Conservation (phyloP, 2,888 invertebrate species). For the Stegophylla sp. region DNA sequence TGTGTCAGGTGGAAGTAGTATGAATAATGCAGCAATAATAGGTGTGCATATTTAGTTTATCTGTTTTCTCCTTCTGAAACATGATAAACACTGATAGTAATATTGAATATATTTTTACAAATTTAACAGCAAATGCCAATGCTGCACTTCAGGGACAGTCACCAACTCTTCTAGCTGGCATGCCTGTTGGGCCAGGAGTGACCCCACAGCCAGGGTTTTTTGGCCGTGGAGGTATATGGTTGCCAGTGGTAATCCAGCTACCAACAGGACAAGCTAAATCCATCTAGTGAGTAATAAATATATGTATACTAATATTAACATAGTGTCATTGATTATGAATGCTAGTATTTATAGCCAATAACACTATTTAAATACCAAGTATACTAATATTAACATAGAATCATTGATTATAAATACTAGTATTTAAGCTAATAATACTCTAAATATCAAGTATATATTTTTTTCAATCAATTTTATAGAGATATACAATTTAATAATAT, state of each 20-base stretch:
- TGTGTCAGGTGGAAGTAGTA: conserved; percentile 15
- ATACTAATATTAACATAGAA: too few relatives aligned
- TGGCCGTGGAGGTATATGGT: conserved; percentile 90
- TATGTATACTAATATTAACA: neutral
- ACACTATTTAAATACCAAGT: too few relatives aligned
- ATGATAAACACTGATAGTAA: neutral
- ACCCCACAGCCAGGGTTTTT: conserved; percentile 91
- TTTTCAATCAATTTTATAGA: too few relatives aligned
- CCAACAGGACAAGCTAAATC: conserved; percentile 86
- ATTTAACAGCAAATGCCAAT: conserved; percentile 28
- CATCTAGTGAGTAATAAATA: conserved; percentile 77
- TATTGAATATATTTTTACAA: neutral
- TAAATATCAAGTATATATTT: too few relatives aligned
- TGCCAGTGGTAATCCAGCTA: conserved; percentile 85
- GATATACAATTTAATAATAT: neutral
- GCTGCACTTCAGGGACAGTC: conserved; percentile 68
- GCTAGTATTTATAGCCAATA: neutral
- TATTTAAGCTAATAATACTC: too few relatives aligned
- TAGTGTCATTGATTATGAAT: neutral
- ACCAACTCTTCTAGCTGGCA: conserved; percentile 69
- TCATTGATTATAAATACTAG: neutral
- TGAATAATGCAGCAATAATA: conserved; percentile 28
- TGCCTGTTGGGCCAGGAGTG: conserved; percentile 73
- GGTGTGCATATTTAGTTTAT: conserved; percentile 5
- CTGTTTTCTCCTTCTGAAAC: neutral